These are phyloP conservation scores for Gymnoscelis rufifasciata DNA, from an alignment of 2,888 invertebrate species.

Conservation along the genomic window DNA sequence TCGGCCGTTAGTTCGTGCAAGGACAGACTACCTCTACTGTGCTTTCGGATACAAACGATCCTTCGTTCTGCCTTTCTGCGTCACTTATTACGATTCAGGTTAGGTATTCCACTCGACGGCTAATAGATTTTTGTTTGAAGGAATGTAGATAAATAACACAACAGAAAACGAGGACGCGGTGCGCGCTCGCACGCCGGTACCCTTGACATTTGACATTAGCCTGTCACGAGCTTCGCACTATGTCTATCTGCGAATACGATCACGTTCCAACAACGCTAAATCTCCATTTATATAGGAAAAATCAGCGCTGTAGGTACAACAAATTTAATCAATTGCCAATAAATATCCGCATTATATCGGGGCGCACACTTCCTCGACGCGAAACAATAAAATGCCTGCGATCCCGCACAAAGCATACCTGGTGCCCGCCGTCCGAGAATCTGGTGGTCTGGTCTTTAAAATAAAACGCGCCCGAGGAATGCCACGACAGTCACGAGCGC, in stretches of 20 bases:
- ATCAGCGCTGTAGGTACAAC: too few relatives aligned
- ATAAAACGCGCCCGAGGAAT: conserved; percentile 30
- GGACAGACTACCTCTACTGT: conserved; percentile 25
- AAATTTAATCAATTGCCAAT: conserved; percentile 8
- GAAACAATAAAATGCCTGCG: conserved; percentile 16
- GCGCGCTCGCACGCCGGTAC: conserved; percentile 30
- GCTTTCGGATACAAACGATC: conserved; percentile 15
- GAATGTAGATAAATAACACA: background rate
- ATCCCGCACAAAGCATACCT: conserved; percentile 19
- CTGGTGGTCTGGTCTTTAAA: conserved; percentile 25
- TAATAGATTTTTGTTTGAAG: too few relatives aligned
- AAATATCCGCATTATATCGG: conserved; percentile 23
- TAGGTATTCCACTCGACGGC: too few relatives aligned
- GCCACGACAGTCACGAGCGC: conserved; percentile 31
- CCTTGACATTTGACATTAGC: conserved; percentile 52
- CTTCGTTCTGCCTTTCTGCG: conserved; percentile 9
- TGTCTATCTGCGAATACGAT: conserved; percentile 17
- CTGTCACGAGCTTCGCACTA: conserved; percentile 29
- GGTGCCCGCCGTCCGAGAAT: conserved; percentile 9
- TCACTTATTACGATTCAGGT: too few relatives aligned
- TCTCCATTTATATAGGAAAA: too few relatives aligned
- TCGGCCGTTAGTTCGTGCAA: conserved; percentile 27
- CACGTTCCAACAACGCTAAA: background rate
- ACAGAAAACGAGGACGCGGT: conserved; percentile 11
- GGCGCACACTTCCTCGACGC: conserved; percentile 16